Base-by-base conservation (phyloP, 2,113 vertebrate genomes). In the Oryzias celebensis region DNA sequence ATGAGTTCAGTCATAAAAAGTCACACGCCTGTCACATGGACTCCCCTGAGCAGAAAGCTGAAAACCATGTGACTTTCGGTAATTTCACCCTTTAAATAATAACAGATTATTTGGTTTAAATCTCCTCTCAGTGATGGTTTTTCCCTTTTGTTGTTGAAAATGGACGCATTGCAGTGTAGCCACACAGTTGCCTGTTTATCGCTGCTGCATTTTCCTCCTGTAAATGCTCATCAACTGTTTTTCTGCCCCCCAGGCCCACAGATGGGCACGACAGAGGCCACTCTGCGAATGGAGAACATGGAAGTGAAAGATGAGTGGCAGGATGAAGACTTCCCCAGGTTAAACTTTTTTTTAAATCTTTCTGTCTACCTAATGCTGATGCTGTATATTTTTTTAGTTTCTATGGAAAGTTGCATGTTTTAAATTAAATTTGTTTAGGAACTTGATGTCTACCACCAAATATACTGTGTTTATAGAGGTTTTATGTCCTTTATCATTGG, bases 271-370 rank as follows among this genome's bases (percentile, higher is more conserved):
- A 94, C 93, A 0, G 94, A 97, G 78, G 94, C 94, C 45, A 94
- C 93, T 0, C 77, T 95, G 65, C 75, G 93, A 64, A 94, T 97
- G 95, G 95, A 97, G 36, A 94, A 93, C 0, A 93, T 96, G 89
- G 95, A 97, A 0, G 94, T 94, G 62, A 95, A 94, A 77, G 95
- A 97, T 0, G 95, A 98, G 61, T 96, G 96, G 94, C 95, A 96
- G 56, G 96, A 97, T 0, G 94, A 96, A 44, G 94, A 94, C 53
- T 95, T 96, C 52, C 95, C 96, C 79, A 94, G 94, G 96, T 92
- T 31, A 18, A 59, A 43, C 43, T n/a, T 24, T 53, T 69, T 13
- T 6, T 28, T 20, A 20, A 20, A 12, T 36, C 36, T 36, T 12
- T 36, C 36, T 36, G 36, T 36, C 36, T 12, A 2, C 8, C 12